A percentile compares a stretch with the other conserved stretches of the same genome.
Conservation (phyloP, 2,797 vertebrate species). For the Scolopax bukidnonensis region DNA sequence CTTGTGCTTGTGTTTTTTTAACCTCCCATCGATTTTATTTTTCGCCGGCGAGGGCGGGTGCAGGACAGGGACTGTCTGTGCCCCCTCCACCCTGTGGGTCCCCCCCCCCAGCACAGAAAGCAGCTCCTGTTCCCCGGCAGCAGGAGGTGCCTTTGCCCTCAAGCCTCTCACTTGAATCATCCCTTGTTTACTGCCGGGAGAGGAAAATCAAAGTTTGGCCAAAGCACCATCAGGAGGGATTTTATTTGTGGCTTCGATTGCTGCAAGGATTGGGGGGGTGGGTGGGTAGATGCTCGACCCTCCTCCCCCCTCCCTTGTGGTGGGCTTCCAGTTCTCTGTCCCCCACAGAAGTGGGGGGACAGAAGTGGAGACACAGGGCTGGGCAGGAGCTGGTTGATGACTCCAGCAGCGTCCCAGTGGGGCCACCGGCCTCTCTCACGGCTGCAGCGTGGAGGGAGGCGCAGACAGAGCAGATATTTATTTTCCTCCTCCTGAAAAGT, state of each 20-base stretch:
- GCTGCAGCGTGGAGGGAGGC: neutral
- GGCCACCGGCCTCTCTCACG: neutral
- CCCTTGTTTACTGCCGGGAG: constrained; percentile 47
- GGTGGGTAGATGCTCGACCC: neutral
- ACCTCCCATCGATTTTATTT: neutral
- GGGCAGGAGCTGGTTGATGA: neutral
- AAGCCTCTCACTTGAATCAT: constrained; percentile 62
- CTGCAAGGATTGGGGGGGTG: neutral
- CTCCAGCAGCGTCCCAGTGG: neutral
- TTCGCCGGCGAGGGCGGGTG: neutral
- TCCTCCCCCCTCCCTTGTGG: neutral
- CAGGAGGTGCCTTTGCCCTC: constrained; percentile 55
- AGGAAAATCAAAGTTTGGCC: constrained; percentile 28
- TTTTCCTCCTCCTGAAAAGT: constrained; percentile 24
- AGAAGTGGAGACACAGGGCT: rapidly evolving
- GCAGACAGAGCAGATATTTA: neutral
- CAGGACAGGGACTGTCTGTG: constrained; percentile 17
- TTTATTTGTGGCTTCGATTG: neutral
- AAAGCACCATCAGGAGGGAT: neutral
- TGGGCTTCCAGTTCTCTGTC: neutral
- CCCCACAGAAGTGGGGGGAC: neutral
- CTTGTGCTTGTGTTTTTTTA: neutral
- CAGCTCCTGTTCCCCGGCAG: constrained; percentile 34
- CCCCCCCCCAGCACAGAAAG: neutral
- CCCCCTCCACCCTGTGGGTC: neutral